Evolutionary conservation across 2,888 invertebrate genomes (phyloP), one percentile per base, ranked within the genome.

Genomic region (Mimas tiliae): DNA sequence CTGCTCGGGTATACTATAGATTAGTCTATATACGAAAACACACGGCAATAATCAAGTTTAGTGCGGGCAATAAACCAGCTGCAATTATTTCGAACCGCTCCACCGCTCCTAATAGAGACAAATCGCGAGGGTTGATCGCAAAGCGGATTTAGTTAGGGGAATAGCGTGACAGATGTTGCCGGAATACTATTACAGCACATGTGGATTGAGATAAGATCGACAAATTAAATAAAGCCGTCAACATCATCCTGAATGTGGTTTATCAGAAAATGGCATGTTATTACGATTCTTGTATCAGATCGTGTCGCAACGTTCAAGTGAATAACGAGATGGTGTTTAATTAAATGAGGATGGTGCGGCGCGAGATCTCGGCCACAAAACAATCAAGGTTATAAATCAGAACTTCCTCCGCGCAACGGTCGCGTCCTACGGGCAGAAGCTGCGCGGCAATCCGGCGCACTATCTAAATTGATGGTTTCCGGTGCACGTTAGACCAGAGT

Each of bases 381-480:
- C 93, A 93, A 92, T 92, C 87, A 88, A 90, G 83, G 85, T 85
- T 89, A 85, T 93, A 93, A 93, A 93, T 92, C 93, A 90, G 86
- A 70, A 90, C 81, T 91, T 93, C 92, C 93, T 91, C 84, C 82
- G 80, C 85, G 78, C 85, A 90, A 90, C 89, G 86, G 91, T 87
- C 83, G 86, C 91, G 88, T 92, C 92, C 92, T 89, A 89, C 88
- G 80, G 78, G 83, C 83, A 85, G 86, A 79, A 88, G 88, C 87
- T 87, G 85, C 86, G 89, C 86, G 87, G 89, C 91, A 87, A 92
- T 90, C 89, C 89, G 82, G 84, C 87, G 87, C 87, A 88, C 90
- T 90, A 90, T 91, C 91, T 90, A 83, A 93, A 93, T 93, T 92
- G 91, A 93, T 93, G 86, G 89, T 88, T 93, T 93, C 93, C 93